Evolutionary conservation across 2,888 invertebrate genomes (phyloP), one percentile per base, ranked within the genome.

Genomic region (Pasiphila rectangulata): DNA sequence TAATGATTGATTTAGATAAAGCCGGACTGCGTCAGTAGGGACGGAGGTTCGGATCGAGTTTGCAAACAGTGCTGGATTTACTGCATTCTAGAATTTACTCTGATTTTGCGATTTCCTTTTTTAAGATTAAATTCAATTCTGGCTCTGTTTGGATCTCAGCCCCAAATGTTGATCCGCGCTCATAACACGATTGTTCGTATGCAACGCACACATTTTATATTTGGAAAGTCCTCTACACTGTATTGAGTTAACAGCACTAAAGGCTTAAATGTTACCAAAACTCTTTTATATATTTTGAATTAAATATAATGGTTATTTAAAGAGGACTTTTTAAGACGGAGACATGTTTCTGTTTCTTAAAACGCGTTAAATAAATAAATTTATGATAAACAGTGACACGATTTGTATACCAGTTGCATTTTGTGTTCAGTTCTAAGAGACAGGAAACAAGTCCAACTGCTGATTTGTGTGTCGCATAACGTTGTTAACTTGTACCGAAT

Each of bases 191-290:
- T 45, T 59, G 51, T 68, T 55, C 58, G 65, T 69, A 59, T 48
- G 59, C 54, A 54, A 57, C 46, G 49, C 54, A 55, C 65, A 63
- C 57, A 54, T 42, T 38, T 32, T 51, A 44, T 63, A 59, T 62
- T 55, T 61, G 51, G 53, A 51, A 65, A 67, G 63, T 67, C 48
- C 46, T 46, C 46, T 9, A 24, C 6, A 35, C n/a, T n/a, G 2
- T 10, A 30, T 15, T 17, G 9, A 15, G 5, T 20, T 21, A 15
- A 27, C n/a, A 30, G 2, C 10, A n/a, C 3, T 4, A 12, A 19
- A 4, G n/a, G n/a, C 4, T 25, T 2, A 27, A 23, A 38, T n/a
- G 41, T 50, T 50, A 46, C 50, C 46, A 21, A 16, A 34, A 19
- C 13, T 6, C 10, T 35, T 20, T 30, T 32, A n/a, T 25, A 29